Base-by-base conservation (phyloP, 2,113 vertebrate species). In the Ramphastos sulfuratus region DNA sequence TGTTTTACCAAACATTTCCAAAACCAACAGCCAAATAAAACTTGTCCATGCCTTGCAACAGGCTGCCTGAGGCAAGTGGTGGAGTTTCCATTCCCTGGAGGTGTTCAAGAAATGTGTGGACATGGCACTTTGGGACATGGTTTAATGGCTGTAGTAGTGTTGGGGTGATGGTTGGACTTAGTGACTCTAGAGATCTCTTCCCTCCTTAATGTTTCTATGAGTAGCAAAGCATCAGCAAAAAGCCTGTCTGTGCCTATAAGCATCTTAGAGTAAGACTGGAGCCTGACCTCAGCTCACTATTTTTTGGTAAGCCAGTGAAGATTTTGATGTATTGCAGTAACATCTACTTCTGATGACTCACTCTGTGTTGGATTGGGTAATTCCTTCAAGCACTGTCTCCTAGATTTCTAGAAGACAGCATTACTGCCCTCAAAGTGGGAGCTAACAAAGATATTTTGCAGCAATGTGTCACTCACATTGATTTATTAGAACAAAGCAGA, bases 161-260 rank as follows among this genome's bases (percentile, higher is more conserved):
- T 52, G 50, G 50, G 23, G 23, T 52, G 50, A 25, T 52, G 23
- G 12, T 52, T 52, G 50, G 50, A 52, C 23, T 52, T 52, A 12
- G 24, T 24, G 50, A 52, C 50, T 52, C 23, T 52, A 25, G 50
- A 52, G 23, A 12, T 52, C 50, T 52, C 12, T 64, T 87, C 37
- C 44, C 60, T 1, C 30, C 27, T 2, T 2, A 5, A 20, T 19
- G 25, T 35, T 25, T 1, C 25, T 6, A 4, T 71, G 54, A 35
- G 28, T 18, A 42, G 70, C 10, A 66, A 77, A 94, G 46, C 10
- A 63, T 8, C 15, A 66, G 39, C 14, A 28, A 66, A 46, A 66
- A 42, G 28, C 30, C 28, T 25, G 10, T 21, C 6, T 44, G 52
- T 61, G 13, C 33, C 35, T 39, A 4, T 9, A 20, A 24, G 10